Evolutionary conservation across 92 coral and sea anemone genomes (phyloP).

Genomic region (Parazoanthus darwini): DNA sequence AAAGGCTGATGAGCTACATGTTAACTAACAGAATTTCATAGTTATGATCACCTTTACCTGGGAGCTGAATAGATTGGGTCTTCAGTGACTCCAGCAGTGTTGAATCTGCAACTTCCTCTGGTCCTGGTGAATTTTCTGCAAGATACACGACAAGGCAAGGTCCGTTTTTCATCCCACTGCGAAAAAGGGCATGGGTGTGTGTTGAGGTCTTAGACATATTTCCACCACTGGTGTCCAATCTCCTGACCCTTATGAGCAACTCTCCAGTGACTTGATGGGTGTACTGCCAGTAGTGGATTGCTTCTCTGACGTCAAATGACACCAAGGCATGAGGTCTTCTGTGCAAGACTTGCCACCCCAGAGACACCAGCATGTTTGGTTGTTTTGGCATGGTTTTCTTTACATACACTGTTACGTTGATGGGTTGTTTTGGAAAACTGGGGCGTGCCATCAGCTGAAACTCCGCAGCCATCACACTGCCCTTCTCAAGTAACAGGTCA

Average conservation of each 20-base stretch:
- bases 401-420: constrained; percentile 17
- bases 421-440: not conserved
- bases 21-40: no score
- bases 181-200: not conserved
- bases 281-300: not conserved
- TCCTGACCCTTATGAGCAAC: not conserved
- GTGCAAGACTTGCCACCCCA: constrained; percentile 4
- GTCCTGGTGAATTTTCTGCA: not conserved
- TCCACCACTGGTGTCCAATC: not conserved
- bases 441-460: constrained; percentile 7
- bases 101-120: no score
- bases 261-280: not conserved
- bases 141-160: constrained; percentile 18
- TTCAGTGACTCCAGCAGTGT: no score
- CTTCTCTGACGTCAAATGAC: constrained; percentile 2
- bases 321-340: not conserved
- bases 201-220: not conserved
- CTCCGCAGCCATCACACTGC: constrained; percentile 19
- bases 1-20: no score
- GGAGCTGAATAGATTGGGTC: not conserved
- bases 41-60: not conserved
- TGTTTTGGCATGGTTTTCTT: not conserved
- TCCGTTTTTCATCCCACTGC: constrained; percentile 10
- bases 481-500: not conserved
- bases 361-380: not conserved